Evolutionary conservation across 2,113 vertebrate genomes (phyloP).

Genomic region (Bujurquina vittata): DNA sequence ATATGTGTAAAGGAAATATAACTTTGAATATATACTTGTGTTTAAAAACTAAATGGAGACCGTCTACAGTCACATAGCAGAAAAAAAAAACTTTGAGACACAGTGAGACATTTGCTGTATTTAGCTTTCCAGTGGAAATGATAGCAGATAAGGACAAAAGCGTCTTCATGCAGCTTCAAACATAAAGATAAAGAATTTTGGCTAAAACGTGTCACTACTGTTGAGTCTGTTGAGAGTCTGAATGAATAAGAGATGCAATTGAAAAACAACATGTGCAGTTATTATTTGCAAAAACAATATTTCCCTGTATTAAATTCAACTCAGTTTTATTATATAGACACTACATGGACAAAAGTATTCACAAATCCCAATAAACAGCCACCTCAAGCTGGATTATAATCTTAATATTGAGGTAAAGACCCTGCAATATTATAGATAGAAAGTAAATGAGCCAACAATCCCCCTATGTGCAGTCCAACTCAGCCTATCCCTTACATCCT

Average conservation of each 20-base stretch:
- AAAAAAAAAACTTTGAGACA: not conserved
- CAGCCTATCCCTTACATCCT: not conserved
- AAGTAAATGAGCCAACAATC: no score
- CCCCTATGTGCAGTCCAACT: not conserved
- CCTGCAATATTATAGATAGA: no score
- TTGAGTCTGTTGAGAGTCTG: constrained; percentile 52
- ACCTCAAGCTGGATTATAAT: no score
- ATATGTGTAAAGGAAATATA: constrained; percentile 60
- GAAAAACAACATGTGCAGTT: constrained; percentile 40
- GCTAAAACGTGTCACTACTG: constrained; percentile 55
- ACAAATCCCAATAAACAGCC: no score
- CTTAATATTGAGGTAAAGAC: no score
- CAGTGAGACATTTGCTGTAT: not conserved
- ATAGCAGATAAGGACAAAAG: not conserved
- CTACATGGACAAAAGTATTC: no score
- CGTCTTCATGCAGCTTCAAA: constrained; percentile 37
- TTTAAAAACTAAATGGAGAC: constrained; percentile 59
- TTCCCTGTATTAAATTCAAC: no score
- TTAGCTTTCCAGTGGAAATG: constrained; percentile 9
- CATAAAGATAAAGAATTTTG: constrained; percentile 29
- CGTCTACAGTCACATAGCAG: not conserved
- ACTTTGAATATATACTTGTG: constrained; percentile 31
- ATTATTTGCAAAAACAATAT: not conserved
- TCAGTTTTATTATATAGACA: no score
- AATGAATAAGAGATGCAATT: constrained; percentile 76